A percentile compares a stretch with the other conserved stretches of the same genome.
These are phyloP conservation scores for Leptinotarsa texana DNA, from an alignment of 1,140 invertebrate genomes.

Conservation along the genomic window DNA sequence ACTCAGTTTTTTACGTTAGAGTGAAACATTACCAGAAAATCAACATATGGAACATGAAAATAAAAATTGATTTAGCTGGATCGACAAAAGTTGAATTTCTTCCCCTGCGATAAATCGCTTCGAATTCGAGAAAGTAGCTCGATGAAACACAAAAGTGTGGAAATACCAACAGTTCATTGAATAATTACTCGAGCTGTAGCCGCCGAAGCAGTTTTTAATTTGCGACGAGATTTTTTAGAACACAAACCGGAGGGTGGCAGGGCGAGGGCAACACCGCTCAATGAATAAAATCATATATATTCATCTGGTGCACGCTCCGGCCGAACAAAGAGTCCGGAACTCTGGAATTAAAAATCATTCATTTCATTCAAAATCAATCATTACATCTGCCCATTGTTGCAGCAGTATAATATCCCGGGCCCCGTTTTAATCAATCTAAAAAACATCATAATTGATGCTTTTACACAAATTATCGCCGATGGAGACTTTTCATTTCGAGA, in stretches of 20 bases:
- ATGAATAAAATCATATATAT: conserved; percentile 52
- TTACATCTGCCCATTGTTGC: conserved; percentile 42
- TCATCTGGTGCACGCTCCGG: conserved; percentile 39
- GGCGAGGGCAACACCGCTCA: conserved; percentile 42
- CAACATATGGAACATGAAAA: too few species aligned
- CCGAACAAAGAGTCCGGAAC: conserved; percentile 40
- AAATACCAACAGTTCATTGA: conserved; percentile 23
- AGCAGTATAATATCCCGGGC: conserved; percentile 30
- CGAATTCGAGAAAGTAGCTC: not conserved
- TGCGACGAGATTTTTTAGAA: conserved; percentile 41
- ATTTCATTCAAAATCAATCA: conserved; percentile 49
- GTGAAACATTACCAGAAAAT: too few species aligned
- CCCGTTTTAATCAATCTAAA: conserved; percentile 40
- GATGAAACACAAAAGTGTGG: not conserved
- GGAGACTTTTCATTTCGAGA: not conserved
- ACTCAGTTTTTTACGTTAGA: too few species aligned
- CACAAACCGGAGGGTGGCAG: conserved; percentile 30
- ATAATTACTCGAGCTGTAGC: conserved; percentile 23
- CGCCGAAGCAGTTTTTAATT: conserved; percentile 41
- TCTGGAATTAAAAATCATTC: conserved; percentile 49
- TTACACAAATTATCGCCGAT: conserved; percentile 23
- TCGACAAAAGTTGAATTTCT: not conserved
- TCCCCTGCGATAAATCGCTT: not conserved
- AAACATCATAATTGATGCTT: conserved; percentile 31
- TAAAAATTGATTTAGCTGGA: too few species aligned